Evolutionary conservation across 2,113 vertebrate species (phyloP), one percentile per base, ranked within the genome.

Genomic region (Phaethon lepturus): DNA sequence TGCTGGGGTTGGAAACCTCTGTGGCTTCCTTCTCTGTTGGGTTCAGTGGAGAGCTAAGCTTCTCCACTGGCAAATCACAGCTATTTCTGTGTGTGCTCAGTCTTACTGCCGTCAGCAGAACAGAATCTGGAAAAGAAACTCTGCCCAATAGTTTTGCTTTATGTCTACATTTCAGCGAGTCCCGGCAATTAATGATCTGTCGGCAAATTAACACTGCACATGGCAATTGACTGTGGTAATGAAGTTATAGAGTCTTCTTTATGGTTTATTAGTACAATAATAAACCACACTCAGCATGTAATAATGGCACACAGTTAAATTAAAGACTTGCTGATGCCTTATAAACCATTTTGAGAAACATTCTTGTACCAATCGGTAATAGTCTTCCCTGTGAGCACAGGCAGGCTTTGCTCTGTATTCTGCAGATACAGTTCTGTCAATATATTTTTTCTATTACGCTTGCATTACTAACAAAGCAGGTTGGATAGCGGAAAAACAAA

Each of bases 191-290:
- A 94, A 95, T 96, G 95, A 95, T 95, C 94, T 94, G 94, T 78
- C 92, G 95, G 93, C 93, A 96, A 98, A 97, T 95, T 95, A 95
- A 96, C 82, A 66, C 58, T 63, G 94, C 91, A 96, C 95, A 95
- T 91, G 95, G 89, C 94, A 97, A 97, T 97, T 97, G 95, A 96
- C 95, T 95, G 90, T 86, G 71, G 88, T 97, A 96, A 98, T 98
- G 95, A 97, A 98, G 97, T 97, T 97, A 96, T 82, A 92, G 91
- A 95, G 79, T 92, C 78, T 95, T 94, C 91, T 97, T 97, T 97
- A 97, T 97, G 96, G 94, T 97, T 97, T 97, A 97, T 98, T 97
- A 96, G 95, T 96, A 96, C 86, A 96, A 97, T 96, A 97, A 97
- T 95, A 96, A 97, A 96, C 95, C 90, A 86, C 93, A 91, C 91